Evolutionary conservation across 2,113 vertebrate genomes (phyloP).

Genomic region (Stigmatopora nigra): DNA sequence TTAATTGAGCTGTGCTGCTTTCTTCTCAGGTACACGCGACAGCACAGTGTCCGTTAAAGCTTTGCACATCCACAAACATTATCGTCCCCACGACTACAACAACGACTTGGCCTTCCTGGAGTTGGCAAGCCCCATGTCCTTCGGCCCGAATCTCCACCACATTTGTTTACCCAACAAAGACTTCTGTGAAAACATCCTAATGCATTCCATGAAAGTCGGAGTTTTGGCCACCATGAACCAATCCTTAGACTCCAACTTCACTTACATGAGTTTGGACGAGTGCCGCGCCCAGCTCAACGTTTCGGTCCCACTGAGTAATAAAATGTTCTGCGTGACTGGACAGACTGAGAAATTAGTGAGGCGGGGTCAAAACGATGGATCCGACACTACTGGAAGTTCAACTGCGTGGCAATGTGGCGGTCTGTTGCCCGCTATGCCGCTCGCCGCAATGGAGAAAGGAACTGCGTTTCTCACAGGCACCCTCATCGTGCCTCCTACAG

Average conservation of each 20-base stretch:
- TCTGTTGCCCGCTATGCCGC: constrained; percentile 66
- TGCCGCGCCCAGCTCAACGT: constrained; percentile 67
- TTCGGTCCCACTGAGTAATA: constrained; percentile 72
- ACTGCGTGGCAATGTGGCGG: not conserved
- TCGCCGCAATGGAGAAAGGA: constrained; percentile 66
- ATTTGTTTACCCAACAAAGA: constrained; percentile 80
- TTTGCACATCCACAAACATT: constrained; percentile 65
- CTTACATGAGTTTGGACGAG: constrained; percentile 61
- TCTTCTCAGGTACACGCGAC: constrained; percentile 21
- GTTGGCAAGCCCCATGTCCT: constrained; percentile 55
- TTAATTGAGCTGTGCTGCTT: not conserved
- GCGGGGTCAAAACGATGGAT: not conserved
- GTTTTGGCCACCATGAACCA: constrained; percentile 35
- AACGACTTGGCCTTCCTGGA: constrained; percentile 75
- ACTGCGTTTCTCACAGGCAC: constrained; percentile 83
- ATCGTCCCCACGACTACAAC: constrained; percentile 42
- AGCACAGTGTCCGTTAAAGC: constrained; percentile 9
- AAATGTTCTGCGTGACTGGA: constrained; percentile 76
- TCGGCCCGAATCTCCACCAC: constrained; percentile 58
- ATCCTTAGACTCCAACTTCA: constrained; percentile 23
- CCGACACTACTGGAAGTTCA: not conserved
- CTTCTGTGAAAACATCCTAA: constrained; percentile 79
- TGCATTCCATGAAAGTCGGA: constrained; percentile 57
- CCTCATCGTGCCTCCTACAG: constrained; percentile 44
- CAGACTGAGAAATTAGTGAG: rapidly evolving